A percentile compares a stretch with the other conserved stretches of the same genome.
These are phyloP conservation scores for Eupithecia subumbrata DNA, from an alignment of 2,888 invertebrate genomes.

Conservation along the genomic window DNA sequence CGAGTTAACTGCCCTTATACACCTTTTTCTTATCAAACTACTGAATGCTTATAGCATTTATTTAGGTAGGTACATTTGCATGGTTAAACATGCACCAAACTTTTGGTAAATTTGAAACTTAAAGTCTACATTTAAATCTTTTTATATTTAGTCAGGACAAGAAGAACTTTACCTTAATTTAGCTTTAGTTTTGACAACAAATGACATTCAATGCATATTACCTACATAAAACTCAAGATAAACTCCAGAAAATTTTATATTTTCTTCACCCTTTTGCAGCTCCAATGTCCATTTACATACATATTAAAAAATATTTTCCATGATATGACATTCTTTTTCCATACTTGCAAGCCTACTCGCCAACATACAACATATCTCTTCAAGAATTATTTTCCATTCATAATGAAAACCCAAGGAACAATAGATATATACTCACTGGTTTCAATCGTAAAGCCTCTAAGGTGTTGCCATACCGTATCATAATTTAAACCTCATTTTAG, in stretches of 20 bases:
- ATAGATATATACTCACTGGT: slow-evolving; percentile 6
- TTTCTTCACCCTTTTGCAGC: neutral
- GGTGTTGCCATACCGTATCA: slow-evolving; percentile 38
- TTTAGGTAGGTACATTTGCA: no score
- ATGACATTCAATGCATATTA: neutral
- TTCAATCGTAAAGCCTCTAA: slow-evolving; percentile 39
- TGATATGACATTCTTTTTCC: neutral
- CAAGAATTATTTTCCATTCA: neutral
- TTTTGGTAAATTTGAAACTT: no score
- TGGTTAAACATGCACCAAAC: no score
- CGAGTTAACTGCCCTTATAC: neutral
- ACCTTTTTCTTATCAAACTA: neutral
- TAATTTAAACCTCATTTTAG: slow-evolving; percentile 39
- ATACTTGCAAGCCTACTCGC: neutral
- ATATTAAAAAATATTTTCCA: neutral
- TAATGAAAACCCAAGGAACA: slow-evolving; percentile 20
- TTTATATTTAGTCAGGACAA: neutral
- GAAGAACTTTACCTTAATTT: no score
- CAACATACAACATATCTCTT: neutral
- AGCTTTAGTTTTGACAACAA: no score
- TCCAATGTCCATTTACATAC: neutral
- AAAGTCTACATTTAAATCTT: no score
- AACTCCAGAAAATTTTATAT: neutral
- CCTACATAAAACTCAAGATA: neutral
- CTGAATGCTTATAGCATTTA: neutral